Conservation (phyloP, 2,888 invertebrate genomes). For the Entomobrya proxima region DNA sequence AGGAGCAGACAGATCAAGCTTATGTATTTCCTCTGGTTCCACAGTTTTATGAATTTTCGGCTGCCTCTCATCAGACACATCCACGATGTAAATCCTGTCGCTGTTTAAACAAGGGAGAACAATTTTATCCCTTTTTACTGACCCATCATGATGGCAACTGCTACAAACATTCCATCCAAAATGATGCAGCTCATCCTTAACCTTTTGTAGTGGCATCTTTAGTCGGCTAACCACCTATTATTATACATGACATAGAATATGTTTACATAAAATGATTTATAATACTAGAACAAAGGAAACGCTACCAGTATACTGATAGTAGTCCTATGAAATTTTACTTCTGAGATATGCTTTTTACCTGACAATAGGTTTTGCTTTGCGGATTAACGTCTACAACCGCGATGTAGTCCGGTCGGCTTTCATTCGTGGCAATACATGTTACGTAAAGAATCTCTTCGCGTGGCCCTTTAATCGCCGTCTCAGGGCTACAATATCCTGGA, state of each 20-base stretch:
- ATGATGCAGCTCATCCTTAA: slow-evolving; percentile 94
- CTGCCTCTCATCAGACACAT: slow-evolving; percentile 84
- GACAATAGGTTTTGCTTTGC: slow-evolving; percentile 87
- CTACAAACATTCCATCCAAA: slow-evolving; percentile 98
- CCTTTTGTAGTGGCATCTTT: slow-evolving; percentile 82
- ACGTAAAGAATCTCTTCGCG: slow-evolving; percentile 92
- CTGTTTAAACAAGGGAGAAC: slow-evolving; percentile 90
- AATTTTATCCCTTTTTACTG: slow-evolving; percentile 83
- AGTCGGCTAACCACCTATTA: slow-evolving; percentile 92
- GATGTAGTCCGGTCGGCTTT: slow-evolving; percentile 88
- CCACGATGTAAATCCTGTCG: slow-evolving; percentile 89
- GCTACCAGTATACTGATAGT: no score
- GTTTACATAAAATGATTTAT: neutral
- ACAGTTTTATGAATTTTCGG: slow-evolving; percentile 88
- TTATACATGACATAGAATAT: neutral
- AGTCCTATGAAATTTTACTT: no score
- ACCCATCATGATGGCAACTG: slow-evolving; percentile 83
- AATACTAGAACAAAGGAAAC: no score
- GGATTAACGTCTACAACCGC: slow-evolving; percentile 96
- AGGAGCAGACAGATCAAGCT: slow-evolving; percentile 84
- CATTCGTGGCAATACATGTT: slow-evolving; percentile 89
- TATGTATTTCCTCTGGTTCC: slow-evolving; percentile 87
- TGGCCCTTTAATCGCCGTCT: slow-evolving; percentile 86
- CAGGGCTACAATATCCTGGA: slow-evolving; percentile 62
- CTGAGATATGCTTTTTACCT: no score